Base-by-base conservation (phyloP, 2,888 invertebrate species). In the Cataglyphis livida region DNA sequence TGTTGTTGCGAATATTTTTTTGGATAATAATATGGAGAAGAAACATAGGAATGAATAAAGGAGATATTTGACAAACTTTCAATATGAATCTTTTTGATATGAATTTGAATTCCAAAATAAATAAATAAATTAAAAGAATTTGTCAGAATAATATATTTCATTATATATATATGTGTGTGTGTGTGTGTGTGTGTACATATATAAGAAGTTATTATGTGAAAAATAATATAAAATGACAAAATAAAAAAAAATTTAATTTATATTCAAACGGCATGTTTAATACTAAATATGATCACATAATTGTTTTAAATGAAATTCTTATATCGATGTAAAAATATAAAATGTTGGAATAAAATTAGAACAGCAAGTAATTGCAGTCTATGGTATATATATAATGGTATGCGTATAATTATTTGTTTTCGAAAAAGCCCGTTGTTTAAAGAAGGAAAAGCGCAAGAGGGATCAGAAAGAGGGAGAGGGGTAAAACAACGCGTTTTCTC, bases 401-500 rank as follows among this genome's bases (percentile, higher is more conserved):
- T 25, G 25, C 0, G 15, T 51, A 7, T 7, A 51, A 15, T 25
- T 41, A 38, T 44, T 71, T 57, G 32, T 61, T 79, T 79, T 44
- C n/a, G 12, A 5, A 61, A 70, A 44, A 65, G 18, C 32, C 38
- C 3, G 59, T 15, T 25, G 21, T 61, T 41, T 54, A 28, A 44
- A 61, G 28, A 59, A 79, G 70, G 64, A 62, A 61, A 64, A 44
- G 15, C 4, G 65, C 51, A 44, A 75, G 51, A 41, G 21, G 64
- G 57, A 41, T 32, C 21, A 41, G 84, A 38, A 35, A 61, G 65
- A 12, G 61, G 21, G 68, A 57, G 71, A 12, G 68, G 38, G 57
- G 15, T 65, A 61, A 79, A 65, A 78, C 76, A 84, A 44, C 83
- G 82, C 65, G 83, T 84, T 82, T n/a, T 51, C 51, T 51, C 75